Evolutionary conservation across 2,797 vertebrate genomes (phyloP), one percentile per base, ranked within the genome.

Genomic region (Takifugu ocellatus): DNA sequence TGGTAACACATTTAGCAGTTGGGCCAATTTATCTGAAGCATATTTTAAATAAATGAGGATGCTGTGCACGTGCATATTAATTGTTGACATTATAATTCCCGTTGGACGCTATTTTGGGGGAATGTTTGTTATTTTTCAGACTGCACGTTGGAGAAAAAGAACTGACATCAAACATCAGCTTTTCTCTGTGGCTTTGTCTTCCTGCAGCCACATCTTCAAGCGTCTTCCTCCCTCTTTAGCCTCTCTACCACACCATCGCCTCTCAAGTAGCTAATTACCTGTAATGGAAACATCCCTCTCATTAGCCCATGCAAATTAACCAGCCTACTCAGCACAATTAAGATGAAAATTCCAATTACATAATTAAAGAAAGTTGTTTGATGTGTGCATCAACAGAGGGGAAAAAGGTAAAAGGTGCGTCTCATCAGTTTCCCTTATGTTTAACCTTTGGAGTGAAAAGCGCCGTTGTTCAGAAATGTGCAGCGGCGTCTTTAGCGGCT

Each of bases 231-330:
- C 72, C 66, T 74, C 51, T 74, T 72, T 75, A 83, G 77, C 77
- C 84, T 82, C 73, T 78, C 83, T 71, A 77, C 84, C 89, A 85
- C 84, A 79, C 83, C 75, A 83, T 80, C 75, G 84, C 84, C 84
- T 90, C 88, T 88, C 87, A 87, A 90, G 83, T 83, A 89, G 87
- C 88, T 91, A 92, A 92, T 92, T 92, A 92, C 90, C 90, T 91
- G 89, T 90, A 91, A 92, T 92, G 83, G 89, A 91, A 92, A 91
- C 92, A 90, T 91, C 89, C 89, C 88, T 87, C 90, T 92, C 90
- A 91, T 92, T 91, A 92, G 74, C 85, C 80, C 86, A 91, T 92
- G 90, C 90, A 92, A 91, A 92, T 93, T 86, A 91, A 78, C 77
- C 82, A 77, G 81, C 84, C 82, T 87, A 89, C 88, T 89, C 89